Evolutionary conservation across 2,797 vertebrate species (phyloP).

Genomic region (Ibycter americanus): DNA sequence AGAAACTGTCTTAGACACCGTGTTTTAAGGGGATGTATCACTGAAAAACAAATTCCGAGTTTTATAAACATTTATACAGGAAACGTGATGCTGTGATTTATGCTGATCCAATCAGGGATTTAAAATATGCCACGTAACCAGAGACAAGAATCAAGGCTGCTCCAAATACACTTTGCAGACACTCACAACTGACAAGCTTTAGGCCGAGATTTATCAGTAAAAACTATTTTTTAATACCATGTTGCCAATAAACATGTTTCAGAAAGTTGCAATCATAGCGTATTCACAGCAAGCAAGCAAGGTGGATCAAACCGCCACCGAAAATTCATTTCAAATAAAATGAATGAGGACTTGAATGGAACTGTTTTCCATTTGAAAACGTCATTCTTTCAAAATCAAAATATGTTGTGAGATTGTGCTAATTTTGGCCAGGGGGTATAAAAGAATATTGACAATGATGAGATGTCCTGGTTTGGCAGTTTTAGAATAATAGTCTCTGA

Average conservation of each 20-base stretch:
- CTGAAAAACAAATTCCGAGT: neutral
- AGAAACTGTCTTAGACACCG: neutral
- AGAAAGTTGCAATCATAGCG: neutral
- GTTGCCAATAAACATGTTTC: neutral
- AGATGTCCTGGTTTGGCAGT: neutral
- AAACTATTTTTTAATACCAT: neutral
- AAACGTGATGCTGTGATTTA: neutral
- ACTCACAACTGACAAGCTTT: slow-evolving; percentile 8
- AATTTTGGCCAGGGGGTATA: neutral
- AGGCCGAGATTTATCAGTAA: slow-evolving; percentile 4
- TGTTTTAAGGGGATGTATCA: neutral
- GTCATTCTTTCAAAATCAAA: neutral
- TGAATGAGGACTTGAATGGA: neutral
- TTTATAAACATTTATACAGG: neutral
- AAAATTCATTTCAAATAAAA: neutral
- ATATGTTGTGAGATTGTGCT: neutral
- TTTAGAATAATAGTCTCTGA: neutral
- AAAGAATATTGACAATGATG: neutral
- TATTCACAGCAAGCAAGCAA: neutral
- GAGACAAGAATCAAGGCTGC: slow-evolving; percentile 32
- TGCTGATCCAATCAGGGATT: slow-evolving; percentile 36
- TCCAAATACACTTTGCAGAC: slow-evolving; percentile 42
- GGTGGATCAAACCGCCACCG: neutral
- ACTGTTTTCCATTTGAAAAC: neutral
- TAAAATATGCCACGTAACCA: neutral